Conservation (phyloP, 2,113 vertebrate species). For the Corydoras sp. region DNA sequence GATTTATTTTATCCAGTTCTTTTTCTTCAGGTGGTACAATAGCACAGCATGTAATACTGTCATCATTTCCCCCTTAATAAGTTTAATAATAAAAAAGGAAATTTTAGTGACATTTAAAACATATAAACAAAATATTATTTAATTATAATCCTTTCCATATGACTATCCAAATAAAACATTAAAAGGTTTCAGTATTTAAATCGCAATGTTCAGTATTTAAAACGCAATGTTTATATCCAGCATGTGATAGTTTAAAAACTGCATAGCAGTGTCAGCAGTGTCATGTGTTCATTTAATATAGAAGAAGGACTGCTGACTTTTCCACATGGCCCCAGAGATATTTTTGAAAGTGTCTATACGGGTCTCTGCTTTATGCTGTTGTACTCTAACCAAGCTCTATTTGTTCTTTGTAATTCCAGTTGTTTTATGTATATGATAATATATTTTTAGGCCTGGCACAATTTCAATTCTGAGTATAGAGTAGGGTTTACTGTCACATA, state of each 20-base stretch:
- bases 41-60: too few relatives aligned
- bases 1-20: too few relatives aligned
- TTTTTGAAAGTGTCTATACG: background rate
- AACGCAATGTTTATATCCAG: too few relatives aligned
- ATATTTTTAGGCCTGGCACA: slow-evolving; percentile 8
- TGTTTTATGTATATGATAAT: background rate
- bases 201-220: too few relatives aligned
- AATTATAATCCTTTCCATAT: too few relatives aligned
- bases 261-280: background rate
- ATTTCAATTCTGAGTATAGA: slow-evolving; percentile 5
- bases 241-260: background rate
- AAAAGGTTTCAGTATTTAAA: too few relatives aligned
- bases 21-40: too few relatives aligned
- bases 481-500: background rate
- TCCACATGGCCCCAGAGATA: background rate
- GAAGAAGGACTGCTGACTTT: background rate
- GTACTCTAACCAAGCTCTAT: slow-evolving; percentile 17
- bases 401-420: background rate
- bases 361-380: background rate
- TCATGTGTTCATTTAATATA: background rate
- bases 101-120: too few relatives aligned
- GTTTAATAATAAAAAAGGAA: too few relatives aligned
- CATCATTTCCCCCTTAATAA: too few relatives aligned
- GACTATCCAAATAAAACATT: too few relatives aligned
- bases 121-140: too few relatives aligned